Conservation (phyloP, 2,888 invertebrate genomes). For the Cotesia congregata region DNA sequence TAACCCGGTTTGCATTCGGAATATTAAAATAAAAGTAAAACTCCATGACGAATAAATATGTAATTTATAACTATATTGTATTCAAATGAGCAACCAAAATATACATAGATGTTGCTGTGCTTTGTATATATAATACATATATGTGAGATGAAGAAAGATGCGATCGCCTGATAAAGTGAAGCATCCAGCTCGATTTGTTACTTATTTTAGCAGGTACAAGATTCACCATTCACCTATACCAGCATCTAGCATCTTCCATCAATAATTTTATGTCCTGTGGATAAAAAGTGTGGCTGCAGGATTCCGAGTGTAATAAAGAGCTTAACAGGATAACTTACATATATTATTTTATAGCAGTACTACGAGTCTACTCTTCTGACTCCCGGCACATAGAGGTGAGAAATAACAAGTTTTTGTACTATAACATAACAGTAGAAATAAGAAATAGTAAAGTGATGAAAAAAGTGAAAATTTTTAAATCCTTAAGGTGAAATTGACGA, state of each 20-base stretch:
- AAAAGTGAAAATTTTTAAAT: no score
- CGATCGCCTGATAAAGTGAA: background rate
- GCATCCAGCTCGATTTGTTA: background rate
- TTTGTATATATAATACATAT: no score
- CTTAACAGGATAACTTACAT: no score
- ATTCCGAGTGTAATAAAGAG: no score
- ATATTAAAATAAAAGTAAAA: background rate
- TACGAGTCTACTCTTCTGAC: no score
- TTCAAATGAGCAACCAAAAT: constrained; percentile 45
- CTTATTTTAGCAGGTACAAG: background rate
- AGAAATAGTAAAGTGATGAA: no score
- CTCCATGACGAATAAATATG: constrained; percentile 6
- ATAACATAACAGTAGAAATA: no score
- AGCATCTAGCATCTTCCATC: background rate
- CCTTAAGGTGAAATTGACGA: no score
- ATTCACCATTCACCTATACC: background rate
- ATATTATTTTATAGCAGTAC: no score
- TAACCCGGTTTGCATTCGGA: background rate
- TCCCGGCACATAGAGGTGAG: no score
- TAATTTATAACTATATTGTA: constrained; percentile 51
- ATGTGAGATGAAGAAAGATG: constrained; percentile 13
- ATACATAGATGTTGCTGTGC: background rate
- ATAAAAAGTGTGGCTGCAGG: no score
- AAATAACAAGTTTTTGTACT: no score
- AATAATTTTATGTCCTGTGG: background rate